Evolutionary conservation across 2,888 invertebrate genomes (phyloP).

Genomic region (Opisthograptis luteolata): DNA sequence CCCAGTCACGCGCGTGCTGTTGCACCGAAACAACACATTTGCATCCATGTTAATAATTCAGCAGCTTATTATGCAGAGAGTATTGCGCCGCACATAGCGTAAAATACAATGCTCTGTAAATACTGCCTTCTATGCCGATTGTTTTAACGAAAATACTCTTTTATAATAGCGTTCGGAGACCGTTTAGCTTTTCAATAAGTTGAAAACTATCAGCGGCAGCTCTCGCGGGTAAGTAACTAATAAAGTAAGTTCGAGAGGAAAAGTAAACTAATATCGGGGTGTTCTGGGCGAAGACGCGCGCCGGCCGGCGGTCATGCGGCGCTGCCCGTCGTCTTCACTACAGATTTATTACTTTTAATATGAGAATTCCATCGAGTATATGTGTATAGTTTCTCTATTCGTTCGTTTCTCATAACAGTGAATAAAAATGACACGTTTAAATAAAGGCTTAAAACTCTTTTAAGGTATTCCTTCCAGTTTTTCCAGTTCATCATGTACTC

Average conservation of each 20-base stretch:
- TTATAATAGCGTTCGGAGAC: conserved; percentile 44
- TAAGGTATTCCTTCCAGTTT: conserved; percentile 9
- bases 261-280: conserved; percentile 85
- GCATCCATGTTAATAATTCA: conserved; percentile 62
- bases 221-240: conserved; percentile 77
- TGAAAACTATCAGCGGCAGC: conserved; percentile 75
- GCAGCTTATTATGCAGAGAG: conserved; percentile 51
- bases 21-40: conserved; percentile 58
- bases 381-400: conserved; percentile 57
- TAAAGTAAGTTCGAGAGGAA: conserved; percentile 83
- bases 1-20: conserved; percentile 52
- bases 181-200: conserved; percentile 75
- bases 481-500: conserved; percentile 35
- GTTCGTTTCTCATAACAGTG: conserved; percentile 42
- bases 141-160: too few relatives aligned
- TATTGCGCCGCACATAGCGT: conserved; percentile 16
- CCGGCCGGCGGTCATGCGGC: conserved; percentile 35
- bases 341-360: conserved; percentile 81
- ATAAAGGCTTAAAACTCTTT: conserved; percentile 6
- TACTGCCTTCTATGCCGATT: too few relatives aligned
- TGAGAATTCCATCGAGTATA: conserved; percentile 58
- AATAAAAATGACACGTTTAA: conserved; percentile 6
- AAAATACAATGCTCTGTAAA: conserved; percentile 27
- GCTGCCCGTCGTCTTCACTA: conserved; percentile 59
- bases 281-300: conserved; percentile 61